These are phyloP conservation scores for Brachionus rotundiformis DNA, from an alignment of 1,140 invertebrate genomes.

Conservation along the genomic window DNA sequence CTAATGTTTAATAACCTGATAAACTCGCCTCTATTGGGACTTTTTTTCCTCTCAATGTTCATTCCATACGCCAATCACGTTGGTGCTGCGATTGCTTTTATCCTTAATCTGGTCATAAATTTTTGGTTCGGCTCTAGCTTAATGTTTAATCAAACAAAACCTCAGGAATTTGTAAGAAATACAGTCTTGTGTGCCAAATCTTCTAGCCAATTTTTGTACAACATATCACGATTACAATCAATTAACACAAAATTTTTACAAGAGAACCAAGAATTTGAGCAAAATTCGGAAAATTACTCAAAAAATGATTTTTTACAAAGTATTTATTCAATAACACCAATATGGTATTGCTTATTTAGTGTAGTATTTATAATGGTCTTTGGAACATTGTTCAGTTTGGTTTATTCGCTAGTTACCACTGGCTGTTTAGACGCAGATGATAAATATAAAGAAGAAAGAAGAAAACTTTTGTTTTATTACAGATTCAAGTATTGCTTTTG, in stretches of 20 bases:
- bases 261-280: background rate
- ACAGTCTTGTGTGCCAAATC: background rate
- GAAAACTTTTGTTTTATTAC: slow-evolving; percentile 27
- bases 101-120: background rate
- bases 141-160: slow-evolving; percentile 13
- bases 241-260: background rate
- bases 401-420: slow-evolving; percentile 9
- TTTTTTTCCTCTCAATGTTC: slow-evolving; percentile 40
- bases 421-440: background rate
- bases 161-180: background rate
- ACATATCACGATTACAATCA: background rate
- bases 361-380: slow-evolving; percentile 8
- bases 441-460: background rate
- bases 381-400: slow-evolving; percentile 24
- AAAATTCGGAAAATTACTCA: background rate
- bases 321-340: slow-evolving; percentile 33
- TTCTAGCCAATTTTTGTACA: background rate
- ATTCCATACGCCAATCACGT: slow-evolving; percentile 23
- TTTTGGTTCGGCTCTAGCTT: slow-evolving; percentile 20
- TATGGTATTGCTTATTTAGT: slow-evolving; percentile 43
- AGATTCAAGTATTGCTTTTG: slow-evolving; percentile 15
- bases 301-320: background rate
- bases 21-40: slow-evolving; percentile 3
- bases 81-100: background rate
- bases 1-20: slow-evolving; percentile 20